Percentiles rank a stretch among this genome's conserved stretches.
Evolutionary conservation across 2,888 invertebrate species (phyloP).

Genomic region (Diaprepes abbreviatus): DNA sequence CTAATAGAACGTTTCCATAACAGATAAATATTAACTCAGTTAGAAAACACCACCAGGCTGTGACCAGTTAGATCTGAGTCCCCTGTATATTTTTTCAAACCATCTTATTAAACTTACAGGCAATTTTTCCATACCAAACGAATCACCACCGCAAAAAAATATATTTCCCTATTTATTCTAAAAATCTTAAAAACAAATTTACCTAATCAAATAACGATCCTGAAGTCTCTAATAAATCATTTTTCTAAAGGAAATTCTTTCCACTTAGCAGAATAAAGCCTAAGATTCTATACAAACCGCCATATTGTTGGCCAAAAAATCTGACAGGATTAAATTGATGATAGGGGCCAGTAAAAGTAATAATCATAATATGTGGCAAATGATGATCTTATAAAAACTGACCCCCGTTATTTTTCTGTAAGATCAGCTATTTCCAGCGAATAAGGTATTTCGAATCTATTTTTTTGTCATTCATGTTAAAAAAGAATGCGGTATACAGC

Average conservation of each 20-base stretch:
- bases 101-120: too few species aligned
- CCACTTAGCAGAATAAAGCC: conserved; percentile 40
- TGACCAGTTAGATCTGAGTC: too few species aligned
- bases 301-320: conserved; percentile 37
- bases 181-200: conserved; percentile 17
- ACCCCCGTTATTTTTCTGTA: conserved; percentile 26
- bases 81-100: too few species aligned
- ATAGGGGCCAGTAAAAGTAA: conserved; percentile 34
- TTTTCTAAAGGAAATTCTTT: conserved; percentile 31
- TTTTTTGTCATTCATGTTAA: conserved; percentile 3
- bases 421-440: conserved; percentile 6
- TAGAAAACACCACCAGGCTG: too few species aligned
- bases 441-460: background rate
- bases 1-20: too few species aligned
- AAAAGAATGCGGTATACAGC: background rate
- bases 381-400: conserved; percentile 40
- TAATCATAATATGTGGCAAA: conserved; percentile 45
- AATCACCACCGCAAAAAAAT: too few species aligned
- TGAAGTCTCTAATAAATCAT: conserved; percentile 30
- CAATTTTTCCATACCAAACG: too few species aligned
- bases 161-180: background rate
- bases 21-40: too few species aligned
- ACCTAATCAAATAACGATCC: conserved; percentile 18
- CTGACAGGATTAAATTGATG: conserved; percentile 37
- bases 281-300: conserved; percentile 31